Base-by-base conservation (phyloP, 2,113 vertebrate genomes). In the Odontesthes bonariensis region DNA sequence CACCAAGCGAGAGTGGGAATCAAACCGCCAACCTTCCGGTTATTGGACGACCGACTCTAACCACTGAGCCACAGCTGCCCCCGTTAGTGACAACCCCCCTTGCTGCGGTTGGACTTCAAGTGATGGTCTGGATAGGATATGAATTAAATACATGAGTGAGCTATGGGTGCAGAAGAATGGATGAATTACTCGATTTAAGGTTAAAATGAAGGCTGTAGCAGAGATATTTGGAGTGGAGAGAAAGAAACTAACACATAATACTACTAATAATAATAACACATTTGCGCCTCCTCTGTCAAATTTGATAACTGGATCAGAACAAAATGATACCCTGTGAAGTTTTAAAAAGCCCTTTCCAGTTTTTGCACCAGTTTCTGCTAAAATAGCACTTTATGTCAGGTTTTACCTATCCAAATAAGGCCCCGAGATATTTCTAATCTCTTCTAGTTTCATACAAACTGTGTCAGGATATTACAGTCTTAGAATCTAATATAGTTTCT, bases 401-500 rank as follows among this genome's bases (percentile, higher is more conserved):
- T 10, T 9, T 53, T 58, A 35, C 5, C 13, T 65, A 47, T 22
- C 32, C 46, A 55, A 54, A 59, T 46, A 65, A 61, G 51, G 17
- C 19, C 19, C 20, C 61, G 1, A 53, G 23, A 81, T 62, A 52
- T 44, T 69, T 57, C 0, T 22, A 73, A 64, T 83, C 71, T 52
- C 64, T 19, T 52, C 64, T 19, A 23, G 44, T 65, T 71, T 71
- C 27, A 65, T 32, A 56, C 53, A 55, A 62, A 72, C 12, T 11
- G 51, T 65, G 31, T 55, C 61, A 53, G 38, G 52, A 73, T 71
- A 76, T 62, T 61, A 77, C 73, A 71, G 55, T 31, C 66, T 55
- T 67, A 77, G 32, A 82, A 52, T 42, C 44, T 76, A 62, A 78
- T 67, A 33, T 51, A 11, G 63, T 87, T 84, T 75, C 57, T 47